These are phyloP conservation scores for Caenorhabditis imperialis DNA, from an alignment of 2,888 invertebrate genomes.

Conservation along the genomic window DNA sequence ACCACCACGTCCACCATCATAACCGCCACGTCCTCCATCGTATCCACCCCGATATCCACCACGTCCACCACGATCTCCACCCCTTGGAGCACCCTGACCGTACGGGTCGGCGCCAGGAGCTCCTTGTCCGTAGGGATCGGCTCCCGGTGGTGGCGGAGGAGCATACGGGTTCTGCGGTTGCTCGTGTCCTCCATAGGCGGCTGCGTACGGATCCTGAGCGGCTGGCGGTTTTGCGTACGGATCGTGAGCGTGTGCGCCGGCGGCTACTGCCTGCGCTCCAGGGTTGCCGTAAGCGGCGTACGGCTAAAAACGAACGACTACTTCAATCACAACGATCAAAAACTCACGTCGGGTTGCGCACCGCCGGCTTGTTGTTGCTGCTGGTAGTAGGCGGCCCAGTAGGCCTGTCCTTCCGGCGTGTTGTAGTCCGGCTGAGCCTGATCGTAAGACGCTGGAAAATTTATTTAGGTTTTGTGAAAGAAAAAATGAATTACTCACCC, in stretches of 20 bases:
- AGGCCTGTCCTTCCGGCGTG: slow-evolving; percentile 40
- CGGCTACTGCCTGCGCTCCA: slow-evolving; percentile 52
- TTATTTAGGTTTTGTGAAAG: background rate
- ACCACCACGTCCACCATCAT: slow-evolving; percentile 39
- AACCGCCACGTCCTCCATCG: slow-evolving; percentile 40
- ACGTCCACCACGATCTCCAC: slow-evolving; percentile 33
- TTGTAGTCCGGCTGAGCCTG: slow-evolving; percentile 31
- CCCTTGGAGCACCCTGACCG: slow-evolving; percentile 29
- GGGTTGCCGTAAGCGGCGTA: slow-evolving; percentile 23
- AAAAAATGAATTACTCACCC: background rate
- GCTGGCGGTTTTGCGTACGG: slow-evolving; percentile 30
- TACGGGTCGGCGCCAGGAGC: slow-evolving; percentile 34
- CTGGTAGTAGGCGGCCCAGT: slow-evolving; percentile 34
- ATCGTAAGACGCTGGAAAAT: slow-evolving; percentile 43
- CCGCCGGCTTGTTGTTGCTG: slow-evolving; percentile 29
- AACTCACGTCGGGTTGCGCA: slow-evolving; percentile 33
- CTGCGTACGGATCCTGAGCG: slow-evolving; percentile 25
- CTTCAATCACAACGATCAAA: background rate
- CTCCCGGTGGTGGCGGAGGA: slow-evolving; percentile 29
- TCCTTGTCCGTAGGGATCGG: slow-evolving; percentile 38
- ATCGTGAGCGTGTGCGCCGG: slow-evolving; percentile 46
- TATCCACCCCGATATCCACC: slow-evolving; percentile 37
- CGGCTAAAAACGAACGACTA: slow-evolving; percentile 26
- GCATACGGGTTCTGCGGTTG: slow-evolving; percentile 40
- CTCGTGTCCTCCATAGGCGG: slow-evolving; percentile 25